Percentiles rank a stretch among this genome's conserved stretches.
These are phyloP conservation scores for Argyra leucocephala DNA, from an alignment of 2,888 invertebrate genomes.

Conservation along the genomic window DNA sequence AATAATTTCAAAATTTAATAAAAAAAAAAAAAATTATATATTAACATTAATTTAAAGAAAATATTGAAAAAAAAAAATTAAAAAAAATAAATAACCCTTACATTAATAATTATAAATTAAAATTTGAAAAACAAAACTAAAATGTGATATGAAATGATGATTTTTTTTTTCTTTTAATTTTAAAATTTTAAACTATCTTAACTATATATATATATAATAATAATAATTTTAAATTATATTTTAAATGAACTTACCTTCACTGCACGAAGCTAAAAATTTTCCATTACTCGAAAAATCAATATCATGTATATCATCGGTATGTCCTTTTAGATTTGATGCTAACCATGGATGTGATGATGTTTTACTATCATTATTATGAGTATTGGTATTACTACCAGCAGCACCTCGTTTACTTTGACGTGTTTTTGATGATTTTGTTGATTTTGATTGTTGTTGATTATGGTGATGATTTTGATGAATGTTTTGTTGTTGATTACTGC, in stretches of 20 bases:
- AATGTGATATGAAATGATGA: too few species aligned
- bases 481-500: neutral
- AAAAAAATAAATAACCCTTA: too few species aligned
- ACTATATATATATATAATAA: too few species aligned
- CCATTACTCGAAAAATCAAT: conserved; percentile 77
- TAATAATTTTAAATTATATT: neutral
- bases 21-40: too few species aligned
- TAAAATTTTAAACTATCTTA: too few species aligned
- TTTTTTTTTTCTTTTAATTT: too few species aligned
- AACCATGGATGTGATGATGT: conserved; percentile 61
- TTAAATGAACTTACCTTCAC: conserved; percentile 31
- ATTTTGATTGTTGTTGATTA: neutral
- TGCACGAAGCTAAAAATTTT: conserved; percentile 52
- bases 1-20: too few species aligned
- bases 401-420: neutral
- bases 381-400: neutral
- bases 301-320: conserved; percentile 62
- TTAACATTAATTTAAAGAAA: too few species aligned
- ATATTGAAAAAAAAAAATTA: too few species aligned
- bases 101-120: too few species aligned
- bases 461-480: neutral
- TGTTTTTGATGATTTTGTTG: conserved; percentile 5
- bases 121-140: too few species aligned
- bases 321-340: conserved; percentile 70
- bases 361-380: neutral